Evolutionary conservation across 37 sponge, comb jelly and placozoan species (phyloP).

Genomic region (Aphrocallistes beatrix): DNA sequence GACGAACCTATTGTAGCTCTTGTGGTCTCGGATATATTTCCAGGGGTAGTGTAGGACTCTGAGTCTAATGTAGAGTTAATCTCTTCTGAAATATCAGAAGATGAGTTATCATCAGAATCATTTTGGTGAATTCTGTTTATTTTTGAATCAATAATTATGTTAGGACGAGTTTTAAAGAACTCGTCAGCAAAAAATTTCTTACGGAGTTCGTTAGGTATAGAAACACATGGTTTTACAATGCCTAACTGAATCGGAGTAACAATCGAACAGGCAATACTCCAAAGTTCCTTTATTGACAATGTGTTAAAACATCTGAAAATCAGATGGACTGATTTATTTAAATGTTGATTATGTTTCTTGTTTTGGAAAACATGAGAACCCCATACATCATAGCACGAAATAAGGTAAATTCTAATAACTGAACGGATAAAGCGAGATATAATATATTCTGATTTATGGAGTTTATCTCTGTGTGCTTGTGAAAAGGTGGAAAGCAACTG

Average conservation of each 20-base stretch:
- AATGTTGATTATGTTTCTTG: neutral
- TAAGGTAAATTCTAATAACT: neutral
- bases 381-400: neutral
- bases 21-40: neutral
- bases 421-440: neutral
- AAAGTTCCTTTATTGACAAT: neutral
- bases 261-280: neutral
- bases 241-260: slow-evolving; percentile 11
- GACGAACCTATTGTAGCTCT: neutral
- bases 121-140: neutral
- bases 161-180: neutral
- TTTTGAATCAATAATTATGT: no score
- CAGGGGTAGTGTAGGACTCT: neutral
- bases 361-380: neutral
- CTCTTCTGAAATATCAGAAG: neutral
- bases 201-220: neutral
- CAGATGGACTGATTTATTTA: neutral
- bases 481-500: neutral
- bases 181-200: neutral
- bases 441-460: neutral
- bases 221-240: neutral
- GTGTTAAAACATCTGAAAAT: neutral
- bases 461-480: neutral
- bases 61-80: neutral
- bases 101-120: neutral